Base-by-base conservation (phyloP, 2,113 vertebrate genomes). In the Calonectris borealis region DNA sequence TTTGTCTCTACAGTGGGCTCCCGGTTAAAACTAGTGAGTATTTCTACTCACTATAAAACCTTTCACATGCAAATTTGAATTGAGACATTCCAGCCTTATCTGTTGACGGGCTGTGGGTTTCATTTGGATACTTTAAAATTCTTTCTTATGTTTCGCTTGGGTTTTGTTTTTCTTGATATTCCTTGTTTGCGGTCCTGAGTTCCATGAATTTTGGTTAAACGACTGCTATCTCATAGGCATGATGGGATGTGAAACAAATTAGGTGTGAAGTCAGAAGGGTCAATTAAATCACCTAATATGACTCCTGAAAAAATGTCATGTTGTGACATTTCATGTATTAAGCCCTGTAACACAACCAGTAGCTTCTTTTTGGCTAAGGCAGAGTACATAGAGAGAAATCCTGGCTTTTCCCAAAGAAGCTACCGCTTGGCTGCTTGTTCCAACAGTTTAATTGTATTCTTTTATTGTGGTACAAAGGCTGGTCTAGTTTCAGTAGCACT, bases 401-500 rank as follows among this genome's bases (percentile, higher is more conserved):
- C 9, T 22, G 42, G 2, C 0, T 77, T 69, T 31, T 10, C 16
- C 62, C 13, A 2, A 31, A 60, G 40, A 61, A 34, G 16, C 2
- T 9, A 1, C 29, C 3, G 3, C 34, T 82, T 18, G 29, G 1
- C 25, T 80, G 19, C 10, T 20, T 31, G 5, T 65, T 31, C 58
- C 44, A 64, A 1, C 4, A 16, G 9, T 38, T 46, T 1, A 9
- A 18, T 25, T 4, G 0, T 17, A 0, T 57, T 52, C 11, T 25
- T 31, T 72, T 24, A 8, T 62, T 79, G 36, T 9, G 15, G 2
- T 46, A 70, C 3, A 10, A 21, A 48, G 14, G 8, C 38, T 8
- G 42, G 17, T 52, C 48, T n/a, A 7, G 8, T 24, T 66, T 29
- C 38, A 24, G 29, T 12, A 21, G 22, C 19, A 2, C 29, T 40